These are phyloP conservation scores for Pollenia angustigena DNA, from an alignment of 2,888 invertebrate species.

Conservation along the genomic window DNA sequence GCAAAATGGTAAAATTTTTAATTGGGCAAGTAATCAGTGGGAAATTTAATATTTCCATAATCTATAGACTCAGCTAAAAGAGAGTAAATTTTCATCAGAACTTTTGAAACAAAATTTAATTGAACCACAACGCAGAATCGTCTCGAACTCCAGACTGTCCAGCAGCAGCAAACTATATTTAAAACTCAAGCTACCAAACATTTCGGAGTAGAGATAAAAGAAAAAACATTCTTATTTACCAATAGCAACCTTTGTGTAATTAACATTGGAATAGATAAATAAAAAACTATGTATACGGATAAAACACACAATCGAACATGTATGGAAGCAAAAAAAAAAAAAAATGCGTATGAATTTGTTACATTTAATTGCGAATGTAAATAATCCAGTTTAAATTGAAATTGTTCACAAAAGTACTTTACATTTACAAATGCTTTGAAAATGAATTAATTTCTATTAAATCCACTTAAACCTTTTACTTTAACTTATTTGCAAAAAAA, in stretches of 20 bases:
- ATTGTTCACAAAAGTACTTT: conserved; percentile 39
- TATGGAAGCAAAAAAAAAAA: background rate
- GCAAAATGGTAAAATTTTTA: too few species aligned
- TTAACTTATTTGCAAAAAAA: background rate
- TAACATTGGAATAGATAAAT: conserved; percentile 45
- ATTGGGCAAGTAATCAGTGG: too few species aligned
- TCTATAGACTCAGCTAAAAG: too few species aligned
- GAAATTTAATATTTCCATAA: too few species aligned
- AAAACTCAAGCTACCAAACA: background rate
- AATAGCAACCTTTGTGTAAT: conserved; percentile 69
- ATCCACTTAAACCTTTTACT: conserved; percentile 23
- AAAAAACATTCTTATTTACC: conserved; percentile 14
- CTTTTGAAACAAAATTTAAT: too few species aligned
- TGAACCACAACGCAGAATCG: too few species aligned
- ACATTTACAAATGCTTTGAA: conserved; percentile 48
- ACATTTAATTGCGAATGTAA: conserved; percentile 20
- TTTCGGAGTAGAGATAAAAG: background rate
- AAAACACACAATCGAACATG: background rate
- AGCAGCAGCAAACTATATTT: background rate
- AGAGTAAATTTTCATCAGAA: too few species aligned
- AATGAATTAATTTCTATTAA: conserved; percentile 66
- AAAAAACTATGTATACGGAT: background rate
- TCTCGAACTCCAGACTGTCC: too few species aligned
- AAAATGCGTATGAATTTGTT: conserved; percentile 3
- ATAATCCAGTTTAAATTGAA: conserved; percentile 61